Percentiles rank a stretch among this genome's conserved stretches.
These are phyloP conservation scores for Callipepla californica DNA, from an alignment of 2,113 vertebrate species.

Conservation along the genomic window DNA sequence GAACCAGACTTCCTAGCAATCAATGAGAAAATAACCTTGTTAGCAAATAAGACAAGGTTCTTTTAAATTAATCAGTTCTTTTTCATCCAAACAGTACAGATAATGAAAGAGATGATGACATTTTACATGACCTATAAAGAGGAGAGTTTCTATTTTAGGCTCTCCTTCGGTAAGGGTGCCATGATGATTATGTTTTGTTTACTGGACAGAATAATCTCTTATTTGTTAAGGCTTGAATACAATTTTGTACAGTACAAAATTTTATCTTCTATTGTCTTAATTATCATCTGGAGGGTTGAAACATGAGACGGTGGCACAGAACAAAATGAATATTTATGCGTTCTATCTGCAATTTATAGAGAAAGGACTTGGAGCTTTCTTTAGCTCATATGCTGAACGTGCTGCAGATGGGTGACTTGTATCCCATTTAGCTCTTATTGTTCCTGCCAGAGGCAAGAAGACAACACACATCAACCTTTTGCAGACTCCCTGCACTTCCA, in stretches of 20 bases:
- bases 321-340: constrained; percentile 25
- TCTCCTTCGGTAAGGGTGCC: constrained; percentile 38
- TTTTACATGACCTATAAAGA: constrained; percentile 62
- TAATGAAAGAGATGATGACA: constrained; percentile 60
- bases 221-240: constrained; percentile 55
- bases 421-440: constrained; percentile 6
- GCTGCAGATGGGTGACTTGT: background rate
- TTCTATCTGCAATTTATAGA: constrained; percentile 39
- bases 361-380: constrained; percentile 20
- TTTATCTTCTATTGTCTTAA: constrained; percentile 52
- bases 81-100: constrained; percentile 62
- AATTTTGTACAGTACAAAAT: constrained; percentile 52
- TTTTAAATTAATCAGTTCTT: constrained; percentile 67
- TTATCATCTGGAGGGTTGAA: constrained; percentile 51
- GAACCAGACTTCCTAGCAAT: constrained; percentile 4
- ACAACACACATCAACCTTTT: background rate
- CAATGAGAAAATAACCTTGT: constrained; percentile 49
- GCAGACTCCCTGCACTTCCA: background rate
- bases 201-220: constrained; percentile 68
- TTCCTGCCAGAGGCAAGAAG: background rate
- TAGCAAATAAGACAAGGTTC: constrained; percentile 51
- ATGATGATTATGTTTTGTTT: constrained; percentile 68
- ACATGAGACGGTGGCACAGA: background rate
- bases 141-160: constrained; percentile 55
- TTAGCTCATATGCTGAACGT: background rate